Evolutionary conservation across 2,888 invertebrate species (phyloP).

Genomic region (Drosophila tripunctata): DNA sequence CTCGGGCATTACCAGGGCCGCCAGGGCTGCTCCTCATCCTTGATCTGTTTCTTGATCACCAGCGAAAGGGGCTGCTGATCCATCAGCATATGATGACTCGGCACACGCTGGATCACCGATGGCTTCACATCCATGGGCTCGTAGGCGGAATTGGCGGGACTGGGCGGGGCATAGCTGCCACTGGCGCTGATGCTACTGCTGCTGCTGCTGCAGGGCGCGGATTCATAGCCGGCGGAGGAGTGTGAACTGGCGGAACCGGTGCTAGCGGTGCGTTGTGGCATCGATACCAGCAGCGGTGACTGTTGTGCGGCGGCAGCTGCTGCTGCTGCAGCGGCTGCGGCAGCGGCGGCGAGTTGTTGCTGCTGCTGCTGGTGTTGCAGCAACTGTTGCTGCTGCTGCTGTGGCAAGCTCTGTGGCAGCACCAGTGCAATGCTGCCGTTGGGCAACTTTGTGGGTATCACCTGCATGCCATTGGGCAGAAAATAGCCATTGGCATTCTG

Average conservation of each 20-base stretch:
- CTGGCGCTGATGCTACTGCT: constrained; percentile 62
- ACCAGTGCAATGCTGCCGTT: constrained; percentile 94
- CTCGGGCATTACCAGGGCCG: constrained; percentile 88
- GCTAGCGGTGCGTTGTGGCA: constrained; percentile 90
- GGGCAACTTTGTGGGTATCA: constrained; percentile 92
- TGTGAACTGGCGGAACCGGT: constrained; percentile 88
- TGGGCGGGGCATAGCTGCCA: constrained; percentile 86
- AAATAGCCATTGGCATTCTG: constrained; percentile 86
- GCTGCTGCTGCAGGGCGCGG: constrained; percentile 83
- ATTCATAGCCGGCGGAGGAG: constrained; percentile 85
- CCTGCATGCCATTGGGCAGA: constrained; percentile 89
- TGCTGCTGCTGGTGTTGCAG: constrained; percentile 84
- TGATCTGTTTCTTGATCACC: constrained; percentile 88
- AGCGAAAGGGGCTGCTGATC: constrained; percentile 87
- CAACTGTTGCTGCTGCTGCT: constrained; percentile 85
- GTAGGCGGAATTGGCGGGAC: constrained; percentile 84
- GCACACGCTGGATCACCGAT: constrained; percentile 85
- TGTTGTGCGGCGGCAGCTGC: constrained; percentile 63
- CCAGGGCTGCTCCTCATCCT: constrained; percentile 91
- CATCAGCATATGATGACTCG: constrained; percentile 83
- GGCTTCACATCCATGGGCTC: constrained; percentile 85
- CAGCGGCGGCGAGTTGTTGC: constrained; percentile 60
- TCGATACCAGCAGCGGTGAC: constrained; percentile 89
- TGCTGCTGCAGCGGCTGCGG: constrained; percentile 85
- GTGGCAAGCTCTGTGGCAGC: constrained; percentile 88